These are phyloP conservation scores for Boulengerochromis microlepis DNA, from an alignment of 2,113 vertebrate species.

Conservation along the genomic window DNA sequence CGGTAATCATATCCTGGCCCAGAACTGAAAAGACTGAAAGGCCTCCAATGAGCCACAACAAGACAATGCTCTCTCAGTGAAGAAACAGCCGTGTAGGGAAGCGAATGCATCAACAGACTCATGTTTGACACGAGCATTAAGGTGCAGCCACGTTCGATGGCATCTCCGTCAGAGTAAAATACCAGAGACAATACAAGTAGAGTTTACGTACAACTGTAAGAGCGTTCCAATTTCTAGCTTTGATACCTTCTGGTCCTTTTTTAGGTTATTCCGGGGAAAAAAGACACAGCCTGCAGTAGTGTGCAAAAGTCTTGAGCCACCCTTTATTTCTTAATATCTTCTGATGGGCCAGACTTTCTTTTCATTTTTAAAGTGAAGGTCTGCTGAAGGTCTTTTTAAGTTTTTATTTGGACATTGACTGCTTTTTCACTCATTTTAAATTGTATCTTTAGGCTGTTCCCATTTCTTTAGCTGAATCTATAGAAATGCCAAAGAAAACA, in stretches of 20 bases:
- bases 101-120: not conserved
- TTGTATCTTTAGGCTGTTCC: not conserved
- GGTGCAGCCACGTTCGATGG: not conserved
- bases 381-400: not conserved
- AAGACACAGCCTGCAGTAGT: not conserved
- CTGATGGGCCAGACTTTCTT: not conserved
- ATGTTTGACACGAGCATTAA: not conserved
- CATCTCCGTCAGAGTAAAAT: not conserved
- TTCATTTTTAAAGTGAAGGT: not conserved
- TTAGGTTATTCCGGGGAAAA: fast-evolving
- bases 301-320: not conserved
- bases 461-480: not conserved
- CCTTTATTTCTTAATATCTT: not conserved
- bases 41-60: slow-evolving; percentile 6
- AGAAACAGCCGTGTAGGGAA: not conserved
- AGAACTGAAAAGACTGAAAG: slow-evolving; percentile 26
- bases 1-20: slow-evolving; percentile 64
- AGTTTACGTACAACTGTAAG: too few species aligned
- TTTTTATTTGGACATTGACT: not conserved
- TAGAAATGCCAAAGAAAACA: not conserved
- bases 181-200: not conserved
- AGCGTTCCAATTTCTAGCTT: not conserved
- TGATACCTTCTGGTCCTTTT: not conserved
- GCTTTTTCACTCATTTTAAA: not conserved
- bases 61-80: not conserved